Conservation (phyloP, 2,113 vertebrate genomes). For the Cephalophus harveyi region DNA sequence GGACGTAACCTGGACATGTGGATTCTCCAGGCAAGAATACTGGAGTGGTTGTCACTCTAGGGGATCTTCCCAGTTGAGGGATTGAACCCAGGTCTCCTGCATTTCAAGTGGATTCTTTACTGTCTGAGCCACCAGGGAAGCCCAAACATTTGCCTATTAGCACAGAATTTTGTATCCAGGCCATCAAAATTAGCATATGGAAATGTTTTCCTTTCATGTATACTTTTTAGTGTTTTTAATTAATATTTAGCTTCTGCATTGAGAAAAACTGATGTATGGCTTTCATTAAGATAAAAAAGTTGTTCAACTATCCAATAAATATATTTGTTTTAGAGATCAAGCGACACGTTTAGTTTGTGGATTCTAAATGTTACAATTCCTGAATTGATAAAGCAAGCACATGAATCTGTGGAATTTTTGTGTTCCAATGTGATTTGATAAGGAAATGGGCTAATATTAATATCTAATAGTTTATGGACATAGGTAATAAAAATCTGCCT, state of each 20-base stretch:
- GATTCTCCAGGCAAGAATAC: background rate
- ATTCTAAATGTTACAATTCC: background rate
- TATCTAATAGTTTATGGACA: background rate
- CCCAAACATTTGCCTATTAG: background rate
- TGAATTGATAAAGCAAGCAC: background rate
- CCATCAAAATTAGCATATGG: background rate
- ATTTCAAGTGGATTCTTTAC: background rate
- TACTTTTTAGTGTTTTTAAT: background rate
- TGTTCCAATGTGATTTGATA: background rate
- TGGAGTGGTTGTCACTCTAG: background rate
- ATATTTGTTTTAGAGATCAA: background rate
- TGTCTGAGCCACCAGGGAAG: background rate
- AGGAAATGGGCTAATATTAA: background rate
- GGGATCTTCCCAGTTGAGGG: background rate
- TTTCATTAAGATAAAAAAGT: background rate
- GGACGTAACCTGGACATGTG: background rate
- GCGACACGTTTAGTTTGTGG: background rate
- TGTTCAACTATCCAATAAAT: background rate
- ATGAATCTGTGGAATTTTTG: background rate
- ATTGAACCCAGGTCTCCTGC: background rate
- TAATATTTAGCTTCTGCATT: background rate
- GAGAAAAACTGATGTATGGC: background rate
- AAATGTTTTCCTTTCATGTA: background rate
- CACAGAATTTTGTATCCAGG: background rate
- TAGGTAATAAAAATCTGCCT: background rate